Evolutionary conservation across 2,797 vertebrate species (phyloP), one percentile per base, ranked within the genome.

Genomic region (Alosa sapidissima): DNA sequence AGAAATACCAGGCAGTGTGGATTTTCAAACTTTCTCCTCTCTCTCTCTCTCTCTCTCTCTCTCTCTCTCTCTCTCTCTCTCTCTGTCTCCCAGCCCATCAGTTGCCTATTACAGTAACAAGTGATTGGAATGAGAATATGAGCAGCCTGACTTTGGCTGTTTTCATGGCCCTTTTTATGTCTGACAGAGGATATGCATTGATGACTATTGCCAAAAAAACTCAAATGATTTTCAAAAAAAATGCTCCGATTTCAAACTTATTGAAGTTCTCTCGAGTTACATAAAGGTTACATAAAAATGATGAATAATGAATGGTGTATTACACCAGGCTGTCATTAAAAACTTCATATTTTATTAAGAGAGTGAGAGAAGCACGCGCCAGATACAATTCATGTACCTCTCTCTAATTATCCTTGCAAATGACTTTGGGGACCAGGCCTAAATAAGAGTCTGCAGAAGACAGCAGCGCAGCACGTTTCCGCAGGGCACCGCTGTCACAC

Each of bases 281-380:
- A 91, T 94, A 94, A 95, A 95, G 91, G 91, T 95, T 95, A 94
- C 85, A 87, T 94, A 95, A 95, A 75, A 92, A 86, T 54, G 91
- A 93, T 95, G 93, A 94, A 94, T 94, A 95, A 94, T 93, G 91
- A 88, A 87, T 88, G 82, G 65, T 82, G 86, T 75, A 88, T 88
- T 84, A 88, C 84, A 85, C 84, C 87, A 87, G 85, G 75, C 84
- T 88, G 87, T 88, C 87, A 88, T 88, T 87, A 88, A 87, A 88
- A 87, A 85, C 88, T 87, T 88, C 86, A 88, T 87, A 85, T 88
- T 88, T 88, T 87, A 88, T 88, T 84, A 85, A 87, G 82, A 78
- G 78, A 84, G 10, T 84, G 81, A 85, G 85, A 82, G 87, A 86
- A 83, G 81, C 81, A 82, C 87, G 81, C 81, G 75, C 68, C 87